Evolutionary conservation across 2,113 vertebrate genomes (phyloP).

Genomic region (Scatophagus argus): DNA sequence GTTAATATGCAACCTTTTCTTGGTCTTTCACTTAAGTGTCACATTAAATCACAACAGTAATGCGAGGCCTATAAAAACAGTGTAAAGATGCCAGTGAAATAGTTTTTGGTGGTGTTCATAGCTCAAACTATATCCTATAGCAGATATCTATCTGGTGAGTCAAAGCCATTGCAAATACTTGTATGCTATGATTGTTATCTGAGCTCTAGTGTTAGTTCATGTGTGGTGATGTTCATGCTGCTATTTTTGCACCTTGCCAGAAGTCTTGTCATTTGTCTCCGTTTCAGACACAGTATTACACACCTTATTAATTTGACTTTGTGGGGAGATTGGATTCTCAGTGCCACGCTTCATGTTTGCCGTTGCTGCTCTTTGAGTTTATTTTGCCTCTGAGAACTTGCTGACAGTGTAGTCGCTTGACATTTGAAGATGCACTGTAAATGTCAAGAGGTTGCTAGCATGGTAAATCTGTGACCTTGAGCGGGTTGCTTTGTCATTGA

Average conservation of each 20-base stretch:
- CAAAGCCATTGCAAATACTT: constrained; percentile 1
- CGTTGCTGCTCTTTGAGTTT: constrained; percentile 12
- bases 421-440: constrained; percentile 47
- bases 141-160: neutral
- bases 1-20: neutral
- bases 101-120: neutral
- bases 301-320: constrained; percentile 22
- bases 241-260: constrained; percentile 29
- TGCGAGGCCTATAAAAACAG: neutral
- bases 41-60: constrained; percentile 2
- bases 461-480: neutral
- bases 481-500: neutral
- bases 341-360: neutral
- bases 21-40: constrained; percentile 14
- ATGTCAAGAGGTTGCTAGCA: constrained; percentile 12
- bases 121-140: neutral
- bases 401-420: constrained; percentile 9
- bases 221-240: neutral
- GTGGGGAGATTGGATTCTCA: constrained; percentile 1
- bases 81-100: constrained; percentile 3
- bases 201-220: constrained; percentile 13
- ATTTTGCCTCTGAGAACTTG: constrained; percentile 17
- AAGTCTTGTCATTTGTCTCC: constrained; percentile 3
- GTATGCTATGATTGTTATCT: neutral
- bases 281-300: neutral